These are phyloP conservation scores for Gastrophryne carolinensis DNA, from an alignment of 2,797 vertebrate species.

Conservation along the genomic window DNA sequence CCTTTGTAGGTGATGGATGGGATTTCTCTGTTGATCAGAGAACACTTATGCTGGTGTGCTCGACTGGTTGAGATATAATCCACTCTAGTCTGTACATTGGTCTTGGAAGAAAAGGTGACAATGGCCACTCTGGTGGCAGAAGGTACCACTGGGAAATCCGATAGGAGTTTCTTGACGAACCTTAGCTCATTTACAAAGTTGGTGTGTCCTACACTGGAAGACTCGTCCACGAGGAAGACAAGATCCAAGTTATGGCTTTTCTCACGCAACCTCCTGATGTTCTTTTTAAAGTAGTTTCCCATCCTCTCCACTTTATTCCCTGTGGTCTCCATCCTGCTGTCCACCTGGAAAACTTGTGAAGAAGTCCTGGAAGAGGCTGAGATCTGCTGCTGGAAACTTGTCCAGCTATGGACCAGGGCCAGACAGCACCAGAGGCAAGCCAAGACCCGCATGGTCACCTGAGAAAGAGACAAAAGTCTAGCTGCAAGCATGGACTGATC, in stretches of 20 bases:
- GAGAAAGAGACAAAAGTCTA: constrained; percentile 39
- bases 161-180: constrained; percentile 93
- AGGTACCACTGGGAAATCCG: constrained; percentile 91
- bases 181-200: constrained; percentile 93
- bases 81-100: constrained; percentile 88
- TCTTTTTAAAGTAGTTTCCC: constrained; percentile 85
- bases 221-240: constrained; percentile 96
- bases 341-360: constrained; percentile 55
- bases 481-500: not conserved
- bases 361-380: constrained; percentile 46
- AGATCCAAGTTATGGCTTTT: constrained; percentile 83
- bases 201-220: constrained; percentile 89
- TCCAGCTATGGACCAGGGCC: constrained; percentile 59
- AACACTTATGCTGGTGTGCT: constrained; percentile 92
- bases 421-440: constrained; percentile 60
- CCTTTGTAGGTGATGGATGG: constrained; percentile 91
- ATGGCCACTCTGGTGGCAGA: constrained; percentile 90
- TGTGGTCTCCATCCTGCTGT: constrained; percentile 68
- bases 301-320: constrained; percentile 87
- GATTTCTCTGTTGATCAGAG: constrained; percentile 89
- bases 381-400: constrained; percentile 53
- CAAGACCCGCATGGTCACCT: constrained; percentile 65
- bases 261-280: constrained; percentile 85
- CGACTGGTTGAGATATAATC: constrained; percentile 89
- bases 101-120: constrained; percentile 94